phyloP scores from a whole-genome alignment of 2,113 vertebrate species.

The Gymnogyps californianus region DNA sequence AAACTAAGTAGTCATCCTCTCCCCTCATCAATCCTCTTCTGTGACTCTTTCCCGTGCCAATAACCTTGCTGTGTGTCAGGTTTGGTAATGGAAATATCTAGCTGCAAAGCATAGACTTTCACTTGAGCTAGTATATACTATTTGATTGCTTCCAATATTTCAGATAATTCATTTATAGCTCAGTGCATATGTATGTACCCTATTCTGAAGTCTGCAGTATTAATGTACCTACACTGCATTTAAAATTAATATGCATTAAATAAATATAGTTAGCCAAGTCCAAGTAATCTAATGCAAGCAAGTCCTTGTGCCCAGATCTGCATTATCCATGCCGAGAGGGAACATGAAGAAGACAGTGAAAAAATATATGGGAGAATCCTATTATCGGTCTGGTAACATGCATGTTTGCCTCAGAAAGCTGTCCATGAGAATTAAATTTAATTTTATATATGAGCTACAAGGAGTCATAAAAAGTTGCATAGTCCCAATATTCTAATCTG shows the following conservation, averaged over 20 bases:
- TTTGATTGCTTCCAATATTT: background rate
- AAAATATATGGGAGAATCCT: background rate
- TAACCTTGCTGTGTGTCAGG: background rate
- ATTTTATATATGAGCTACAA: background rate
- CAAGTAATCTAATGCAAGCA: background rate
- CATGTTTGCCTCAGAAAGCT: background rate
- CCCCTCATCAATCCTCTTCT: background rate
- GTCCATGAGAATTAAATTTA: background rate
- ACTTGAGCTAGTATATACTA: background rate
- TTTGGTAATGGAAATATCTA: background rate
- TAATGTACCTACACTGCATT: background rate
- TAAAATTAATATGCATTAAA: conserved; percentile 3
- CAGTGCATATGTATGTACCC: background rate
- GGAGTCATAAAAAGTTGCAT: background rate
- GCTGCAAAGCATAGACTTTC: background rate
- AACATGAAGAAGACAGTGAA: background rate
- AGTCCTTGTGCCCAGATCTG: background rate
- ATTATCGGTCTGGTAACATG: background rate
- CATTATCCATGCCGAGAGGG: background rate
- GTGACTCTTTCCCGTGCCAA: background rate
- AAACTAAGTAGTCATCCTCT: background rate
- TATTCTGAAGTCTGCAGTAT: background rate
- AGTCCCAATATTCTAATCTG: background rate
- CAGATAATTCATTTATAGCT: background rate
- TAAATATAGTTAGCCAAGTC: background rate